phyloP scores from a whole-genome alignment of 2,888 invertebrate species.

The Lycophotia porphyrea region DNA sequence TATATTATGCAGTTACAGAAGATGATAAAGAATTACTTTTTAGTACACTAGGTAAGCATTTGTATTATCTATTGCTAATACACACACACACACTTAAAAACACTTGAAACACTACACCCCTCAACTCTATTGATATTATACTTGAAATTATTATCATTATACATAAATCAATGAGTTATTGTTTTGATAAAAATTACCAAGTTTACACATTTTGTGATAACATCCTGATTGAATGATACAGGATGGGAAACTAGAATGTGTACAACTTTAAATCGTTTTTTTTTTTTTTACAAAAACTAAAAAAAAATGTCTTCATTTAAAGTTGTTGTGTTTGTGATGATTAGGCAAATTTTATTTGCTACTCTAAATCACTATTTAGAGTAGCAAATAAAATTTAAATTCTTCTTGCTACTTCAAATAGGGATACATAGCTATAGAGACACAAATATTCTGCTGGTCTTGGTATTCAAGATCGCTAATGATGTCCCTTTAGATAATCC shows the following conservation, averaged over 20 bases:
- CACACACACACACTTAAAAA: too few relatives aligned
- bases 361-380: too few relatives aligned
- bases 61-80: conserved; percentile 19
- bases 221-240: neutral
- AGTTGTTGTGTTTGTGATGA: too few relatives aligned
- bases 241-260: neutral
- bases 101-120: too few relatives aligned
- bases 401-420: neutral
- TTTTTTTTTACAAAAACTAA: too few relatives aligned
- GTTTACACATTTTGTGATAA: conserved; percentile 1
- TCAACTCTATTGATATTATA: too few relatives aligned
- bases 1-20: conserved; percentile 91
- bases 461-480: neutral
- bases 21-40: conserved; percentile 88
- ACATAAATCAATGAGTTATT: neutral
- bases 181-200: neutral
- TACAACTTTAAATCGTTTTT: too few relatives aligned
- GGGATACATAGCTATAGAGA: neutral
- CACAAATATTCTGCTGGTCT: neutral
- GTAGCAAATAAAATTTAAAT: too few relatives aligned
- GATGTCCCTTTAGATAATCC: neutral
- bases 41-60: conserved; percentile 91
- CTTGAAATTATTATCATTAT: conserved; percentile 24
- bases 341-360: too few relatives aligned
- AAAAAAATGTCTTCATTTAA: too few relatives aligned